Evolutionary conservation across 1,140 invertebrate genomes (phyloP), one percentile per base, ranked within the genome.

Genomic region (Drosophila micromelanica): DNA sequence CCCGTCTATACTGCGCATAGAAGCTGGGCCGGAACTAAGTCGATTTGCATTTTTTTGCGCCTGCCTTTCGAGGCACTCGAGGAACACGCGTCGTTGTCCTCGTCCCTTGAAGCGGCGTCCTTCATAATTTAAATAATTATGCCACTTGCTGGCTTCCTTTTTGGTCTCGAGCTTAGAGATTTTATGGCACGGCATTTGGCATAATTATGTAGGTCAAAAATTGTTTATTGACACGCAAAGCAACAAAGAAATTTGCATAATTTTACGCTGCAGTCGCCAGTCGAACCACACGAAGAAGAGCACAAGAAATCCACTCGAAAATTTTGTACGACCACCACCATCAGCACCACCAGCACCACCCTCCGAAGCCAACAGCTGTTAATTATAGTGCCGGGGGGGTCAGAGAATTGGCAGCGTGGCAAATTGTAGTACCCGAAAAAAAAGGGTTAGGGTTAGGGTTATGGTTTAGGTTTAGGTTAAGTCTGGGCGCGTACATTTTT

Each of bases 121-220:
- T 89, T 89, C 86, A 90, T 90, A 90, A 90, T 90, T 90, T 90
- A 80, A 90, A 90, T 90, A 90, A 90, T 90, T 90, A 82, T 90
- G 80, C 84, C 84, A 89, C 84, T 89, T 89, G 84, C 80, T 90
- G 80, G 80, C 80, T 90, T 90, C 77, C 80, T 90, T 80, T 90
- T 79, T 65, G 71, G 27, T 52, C 64, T 55, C 61, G 51, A 63
- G 59, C 79, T 90, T 90, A 90, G 85, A 90, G 78, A 90, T 82
- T 86, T 73, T 82, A 57, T 84, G 62, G 78, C 76, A 82, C 84
- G 76, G 78, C 82, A 87, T 85, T 90, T 90, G 84, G 84, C 77
- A 89, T 90, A 90, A 90, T 90, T 90, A 90, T 90, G 85, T 90
- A 90, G 85, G 85, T 90, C 85, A 90, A 90, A 90, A 90, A 90